A percentile compares a stretch with the other conserved stretches of the same genome.
Evolutionary conservation across 1,140 invertebrate species (phyloP).

Genomic region (Zophobas atratus): DNA sequence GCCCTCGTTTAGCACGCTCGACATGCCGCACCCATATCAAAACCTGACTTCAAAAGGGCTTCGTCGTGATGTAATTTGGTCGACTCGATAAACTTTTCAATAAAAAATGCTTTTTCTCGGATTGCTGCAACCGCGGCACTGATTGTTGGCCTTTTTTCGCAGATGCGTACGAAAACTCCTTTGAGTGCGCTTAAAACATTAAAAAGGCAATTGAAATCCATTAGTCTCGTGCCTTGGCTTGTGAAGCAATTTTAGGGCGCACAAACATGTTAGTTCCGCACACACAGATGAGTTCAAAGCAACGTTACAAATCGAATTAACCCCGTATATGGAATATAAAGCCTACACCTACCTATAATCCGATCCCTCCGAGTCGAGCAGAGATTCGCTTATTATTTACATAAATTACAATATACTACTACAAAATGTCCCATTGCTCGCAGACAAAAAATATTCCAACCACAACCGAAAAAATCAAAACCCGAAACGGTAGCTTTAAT

Average conservation of each 20-base stretch:
- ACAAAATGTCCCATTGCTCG: too few relatives aligned
- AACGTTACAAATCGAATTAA: conserved; percentile 53
- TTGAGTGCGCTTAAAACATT: conserved; percentile 53
- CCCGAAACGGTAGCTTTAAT: too few relatives aligned
- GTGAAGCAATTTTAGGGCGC: conserved; percentile 51
- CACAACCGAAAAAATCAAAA: too few relatives aligned
- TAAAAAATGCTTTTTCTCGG: too few relatives aligned
- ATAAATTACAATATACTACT: conserved; percentile 31
- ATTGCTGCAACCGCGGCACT: neutral
- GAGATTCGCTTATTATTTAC: conserved; percentile 31
- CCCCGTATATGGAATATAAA: conserved; percentile 49
- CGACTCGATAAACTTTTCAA: too few relatives aligned
- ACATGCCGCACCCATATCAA: too few relatives aligned
- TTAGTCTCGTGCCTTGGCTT: conserved; percentile 52
- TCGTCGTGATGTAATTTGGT: too few relatives aligned
- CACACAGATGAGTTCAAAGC: conserved; percentile 52
- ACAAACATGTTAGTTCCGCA: conserved; percentile 54
- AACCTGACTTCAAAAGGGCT: too few relatives aligned
- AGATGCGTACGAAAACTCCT: conserved; percentile 35
- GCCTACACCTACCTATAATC: conserved; percentile 23
- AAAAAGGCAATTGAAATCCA: conserved; percentile 54
- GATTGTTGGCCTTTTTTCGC: conserved; percentile 23
- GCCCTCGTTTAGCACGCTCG: too few relatives aligned
- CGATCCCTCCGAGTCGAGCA: conserved; percentile 13
- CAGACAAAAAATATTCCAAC: too few relatives aligned